Evolutionary conservation across 2,113 vertebrate genomes (phyloP).

Genomic region (Pheucticus melanocephalus): DNA sequence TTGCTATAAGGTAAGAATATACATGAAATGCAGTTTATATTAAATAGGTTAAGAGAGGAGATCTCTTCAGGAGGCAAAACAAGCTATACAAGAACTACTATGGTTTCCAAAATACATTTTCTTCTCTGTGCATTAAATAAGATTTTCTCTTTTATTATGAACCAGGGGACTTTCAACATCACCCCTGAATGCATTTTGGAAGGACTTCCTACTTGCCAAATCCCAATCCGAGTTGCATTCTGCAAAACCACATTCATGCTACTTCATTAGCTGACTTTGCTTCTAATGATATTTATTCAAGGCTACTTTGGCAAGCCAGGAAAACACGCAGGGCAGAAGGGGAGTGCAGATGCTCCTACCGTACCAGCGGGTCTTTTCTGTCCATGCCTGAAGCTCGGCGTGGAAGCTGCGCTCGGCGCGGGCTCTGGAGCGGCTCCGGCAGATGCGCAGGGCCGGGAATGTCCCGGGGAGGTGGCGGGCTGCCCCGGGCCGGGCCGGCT

Average conservation of each 20-base stretch:
- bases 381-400: neutral
- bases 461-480: neutral
- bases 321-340: neutral
- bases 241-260: neutral
- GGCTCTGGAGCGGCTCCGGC: neutral
- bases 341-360: slow-evolving; percentile 25
- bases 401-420: fast-evolving
- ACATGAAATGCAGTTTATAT: neutral
- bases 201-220: neutral
- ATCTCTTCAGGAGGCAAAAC: neutral
- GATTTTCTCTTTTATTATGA: neutral
- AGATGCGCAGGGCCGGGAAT: neutral
- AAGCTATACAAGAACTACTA: neutral
- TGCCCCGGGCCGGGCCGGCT: neutral
- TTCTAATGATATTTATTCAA: neutral
- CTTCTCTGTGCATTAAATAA: neutral
- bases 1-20: neutral
- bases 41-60: neutral
- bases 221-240: neutral
- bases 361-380: slow-evolving; percentile 53
- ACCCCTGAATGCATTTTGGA: neutral
- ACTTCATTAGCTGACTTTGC: neutral
- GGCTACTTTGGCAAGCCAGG: neutral
- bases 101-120: neutral
- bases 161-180: neutral